A percentile compares a stretch with the other conserved stretches of the same genome.
Evolutionary conservation across 2,888 invertebrate species (phyloP).

Genomic region (Zygogramma bicolorata): DNA sequence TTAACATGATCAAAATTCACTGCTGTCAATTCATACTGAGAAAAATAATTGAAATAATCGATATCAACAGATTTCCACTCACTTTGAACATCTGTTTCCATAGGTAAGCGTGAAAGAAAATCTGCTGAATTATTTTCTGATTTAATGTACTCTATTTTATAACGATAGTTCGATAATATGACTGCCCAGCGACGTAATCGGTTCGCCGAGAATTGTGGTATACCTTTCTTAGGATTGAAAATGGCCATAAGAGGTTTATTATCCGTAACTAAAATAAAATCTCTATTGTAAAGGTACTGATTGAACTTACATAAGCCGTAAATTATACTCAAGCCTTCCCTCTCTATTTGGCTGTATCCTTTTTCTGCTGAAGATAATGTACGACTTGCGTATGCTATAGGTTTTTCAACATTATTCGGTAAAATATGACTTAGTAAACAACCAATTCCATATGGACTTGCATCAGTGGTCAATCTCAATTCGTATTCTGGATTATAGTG

Average conservation of each 20-base stretch:
- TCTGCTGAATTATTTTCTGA: neutral
- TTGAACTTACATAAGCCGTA: constrained; percentile 18
- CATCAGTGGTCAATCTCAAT: constrained; percentile 11
- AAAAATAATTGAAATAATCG: neutral
- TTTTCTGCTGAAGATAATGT: neutral
- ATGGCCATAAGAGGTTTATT: constrained; percentile 12
- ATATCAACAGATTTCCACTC: neutral
- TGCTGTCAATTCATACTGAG: neutral
- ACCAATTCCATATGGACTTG: neutral
- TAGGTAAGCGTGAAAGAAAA: neutral
- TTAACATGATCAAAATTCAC: neutral
- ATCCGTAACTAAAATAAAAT: constrained; percentile 19
- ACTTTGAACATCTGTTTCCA: neutral
- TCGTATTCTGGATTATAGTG: constrained; percentile 6
- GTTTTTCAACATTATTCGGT: constrained; percentile 17
- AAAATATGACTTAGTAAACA: constrained; percentile 6
- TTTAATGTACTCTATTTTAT: constrained; percentile 5
- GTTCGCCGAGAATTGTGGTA: constrained; percentile 24
- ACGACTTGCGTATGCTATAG: constrained; percentile 9
- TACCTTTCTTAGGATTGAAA: constrained; percentile 16
- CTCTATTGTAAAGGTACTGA: constrained; percentile 22
- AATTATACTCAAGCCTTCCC: neutral
- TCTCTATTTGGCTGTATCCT: constrained; percentile 1
- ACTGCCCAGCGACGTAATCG: constrained; percentile 26
- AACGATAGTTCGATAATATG: constrained; percentile 21